Evolutionary conservation across 2,888 invertebrate species (phyloP).

Genomic region (Synanthedon vespiformis): DNA sequence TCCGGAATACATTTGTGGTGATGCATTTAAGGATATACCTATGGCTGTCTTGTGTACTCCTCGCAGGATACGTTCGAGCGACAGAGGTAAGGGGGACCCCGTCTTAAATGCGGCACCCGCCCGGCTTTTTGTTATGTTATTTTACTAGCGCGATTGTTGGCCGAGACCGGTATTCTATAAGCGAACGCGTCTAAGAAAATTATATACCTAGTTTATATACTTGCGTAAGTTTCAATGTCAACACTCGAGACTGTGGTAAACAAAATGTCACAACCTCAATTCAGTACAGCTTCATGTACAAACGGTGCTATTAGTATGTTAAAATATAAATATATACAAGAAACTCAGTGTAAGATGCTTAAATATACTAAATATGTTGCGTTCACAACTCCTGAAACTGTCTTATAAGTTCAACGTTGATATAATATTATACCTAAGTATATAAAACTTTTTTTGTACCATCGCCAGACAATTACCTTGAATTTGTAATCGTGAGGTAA

Average conservation of each 20-base stretch:
- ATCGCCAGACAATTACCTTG: constrained; percentile 33
- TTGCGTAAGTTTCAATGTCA: constrained; percentile 69
- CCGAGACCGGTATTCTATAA: constrained; percentile 17
- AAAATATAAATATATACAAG: no score
- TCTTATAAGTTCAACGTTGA: no score
- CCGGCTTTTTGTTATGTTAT: constrained; percentile 50
- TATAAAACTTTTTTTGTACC: background rate
- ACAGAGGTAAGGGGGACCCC: constrained; percentile 76
- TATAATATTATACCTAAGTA: background rate
- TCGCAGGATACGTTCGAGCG: constrained; percentile 80
- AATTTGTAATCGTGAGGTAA: constrained; percentile 55
- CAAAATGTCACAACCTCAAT: no score
- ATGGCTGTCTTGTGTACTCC: constrained; percentile 79
- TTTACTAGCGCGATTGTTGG: constrained; percentile 20
- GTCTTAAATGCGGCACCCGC: constrained; percentile 59
- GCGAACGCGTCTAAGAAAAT: constrained; percentile 15
- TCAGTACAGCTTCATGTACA: no score
- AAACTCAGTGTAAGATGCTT: no score
- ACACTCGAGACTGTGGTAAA: constrained; percentile 14
- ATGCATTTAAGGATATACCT: constrained; percentile 84
- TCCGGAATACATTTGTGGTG: constrained; percentile 65
- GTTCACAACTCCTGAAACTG: no score
- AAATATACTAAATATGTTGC: no score
- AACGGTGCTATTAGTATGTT: no score
- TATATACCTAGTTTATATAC: constrained; percentile 13